Evolutionary conservation across 2,113 vertebrate species (phyloP).

Genomic region (Pholis gunnellus): DNA sequence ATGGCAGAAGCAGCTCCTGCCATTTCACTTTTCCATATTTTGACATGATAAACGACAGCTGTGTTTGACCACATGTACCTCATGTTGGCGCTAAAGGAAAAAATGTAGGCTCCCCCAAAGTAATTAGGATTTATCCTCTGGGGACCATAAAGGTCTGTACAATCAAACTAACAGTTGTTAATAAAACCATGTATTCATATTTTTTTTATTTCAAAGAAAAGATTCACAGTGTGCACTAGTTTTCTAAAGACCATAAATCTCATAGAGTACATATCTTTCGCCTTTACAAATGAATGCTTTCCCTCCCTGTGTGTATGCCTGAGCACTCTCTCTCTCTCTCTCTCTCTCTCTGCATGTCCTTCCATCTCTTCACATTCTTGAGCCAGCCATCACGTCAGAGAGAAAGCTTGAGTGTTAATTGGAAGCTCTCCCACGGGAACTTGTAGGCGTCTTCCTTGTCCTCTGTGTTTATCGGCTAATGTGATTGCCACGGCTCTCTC

Average conservation of each 20-base stretch:
- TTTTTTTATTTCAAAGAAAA: not conserved
- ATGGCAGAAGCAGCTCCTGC: too few species aligned
- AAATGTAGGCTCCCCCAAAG: not conserved
- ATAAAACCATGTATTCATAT: not conserved
- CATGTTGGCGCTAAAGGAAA: not conserved
- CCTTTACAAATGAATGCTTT: constrained; percentile 9
- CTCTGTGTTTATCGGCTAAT: constrained; percentile 69
- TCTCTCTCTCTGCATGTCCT: constrained; percentile 7
- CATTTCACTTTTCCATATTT: too few species aligned
- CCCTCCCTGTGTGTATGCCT: not conserved
- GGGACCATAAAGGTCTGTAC: not conserved
- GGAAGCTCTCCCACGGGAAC: constrained; percentile 66
- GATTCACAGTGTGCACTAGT: not conserved
- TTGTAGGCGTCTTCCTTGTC: constrained; percentile 60
- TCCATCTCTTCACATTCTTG: constrained; percentile 39
- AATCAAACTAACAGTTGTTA: not conserved
- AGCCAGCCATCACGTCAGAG: constrained; percentile 48
- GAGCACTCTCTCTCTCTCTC: not conserved
- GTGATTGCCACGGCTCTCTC: constrained; percentile 67
- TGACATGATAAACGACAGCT: too few species aligned
- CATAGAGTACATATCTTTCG: not conserved
- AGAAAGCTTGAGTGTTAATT: constrained; percentile 75
- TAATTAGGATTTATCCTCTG: not conserved
- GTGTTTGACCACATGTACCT: not conserved
- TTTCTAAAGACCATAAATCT: not conserved